Evolutionary conservation across 1,140 invertebrate species (phyloP).

Genomic region (Trichogramma pretiosum): DNA sequence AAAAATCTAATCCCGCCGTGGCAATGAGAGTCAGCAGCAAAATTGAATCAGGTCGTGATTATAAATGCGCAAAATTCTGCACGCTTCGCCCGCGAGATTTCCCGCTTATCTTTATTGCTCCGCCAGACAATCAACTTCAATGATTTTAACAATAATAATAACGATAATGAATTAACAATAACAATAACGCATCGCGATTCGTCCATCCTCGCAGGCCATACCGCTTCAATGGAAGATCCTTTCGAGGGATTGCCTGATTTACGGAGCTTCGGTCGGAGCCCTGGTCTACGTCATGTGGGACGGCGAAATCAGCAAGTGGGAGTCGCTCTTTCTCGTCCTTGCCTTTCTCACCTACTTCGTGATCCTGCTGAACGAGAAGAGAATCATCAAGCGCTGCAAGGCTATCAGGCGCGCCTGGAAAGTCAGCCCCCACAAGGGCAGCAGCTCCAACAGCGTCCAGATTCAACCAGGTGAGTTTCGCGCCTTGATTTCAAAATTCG

Average conservation of each 20-base stretch:
- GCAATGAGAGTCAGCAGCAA: no score
- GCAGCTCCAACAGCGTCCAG: no score
- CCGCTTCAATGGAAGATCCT: constrained; percentile 75
- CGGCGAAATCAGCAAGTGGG: constrained; percentile 68
- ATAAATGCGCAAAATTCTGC: no score
- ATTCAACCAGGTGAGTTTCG: no score
- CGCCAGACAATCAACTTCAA: no score
- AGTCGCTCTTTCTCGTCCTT: constrained; percentile 59
- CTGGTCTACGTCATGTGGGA: constrained; percentile 74
- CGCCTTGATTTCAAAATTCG: no score
- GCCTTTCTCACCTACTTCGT: constrained; percentile 62
- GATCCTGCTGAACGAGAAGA: constrained; percentile 49
- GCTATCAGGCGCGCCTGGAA: neutral
- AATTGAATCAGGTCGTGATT: no score
- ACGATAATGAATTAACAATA: no score
- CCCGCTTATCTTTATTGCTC: no score
- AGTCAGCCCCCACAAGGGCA: neutral
- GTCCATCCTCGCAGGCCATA: constrained; percentile 56
- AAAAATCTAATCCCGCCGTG: no score
- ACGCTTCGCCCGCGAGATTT: no score
- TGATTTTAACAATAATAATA: no score
- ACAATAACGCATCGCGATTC: neutral
- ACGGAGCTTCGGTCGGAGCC: constrained; percentile 65
- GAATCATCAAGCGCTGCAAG: constrained; percentile 19
- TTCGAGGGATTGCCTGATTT: constrained; percentile 74